phyloP scores from a whole-genome alignment of 37 sponge, comb jelly and placozoan genomes.

The Cliona cf. orientalis region DNA sequence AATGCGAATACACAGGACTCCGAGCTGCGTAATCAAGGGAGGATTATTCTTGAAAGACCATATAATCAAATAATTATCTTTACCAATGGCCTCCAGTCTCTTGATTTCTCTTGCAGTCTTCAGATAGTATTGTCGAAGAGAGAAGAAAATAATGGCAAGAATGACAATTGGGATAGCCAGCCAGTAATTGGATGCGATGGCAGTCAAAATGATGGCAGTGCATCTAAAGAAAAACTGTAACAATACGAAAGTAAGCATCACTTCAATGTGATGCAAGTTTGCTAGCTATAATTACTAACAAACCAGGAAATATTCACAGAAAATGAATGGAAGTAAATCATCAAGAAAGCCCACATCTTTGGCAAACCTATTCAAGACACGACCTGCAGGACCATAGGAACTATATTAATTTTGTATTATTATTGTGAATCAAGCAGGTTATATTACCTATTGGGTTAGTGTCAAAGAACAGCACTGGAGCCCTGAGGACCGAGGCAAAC shows the following conservation, averaged over 20 bases:
- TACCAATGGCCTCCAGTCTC: conserved; percentile 80
- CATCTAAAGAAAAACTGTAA: conserved; percentile 55
- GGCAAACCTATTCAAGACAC: conserved; percentile 78
- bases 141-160: conserved; percentile 30
- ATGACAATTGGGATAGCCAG: conserved; percentile 43
- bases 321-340: conserved; percentile 62
- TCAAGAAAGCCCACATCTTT: conserved; percentile 82
- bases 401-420: not conserved
- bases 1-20: conserved; percentile 83
- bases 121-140: conserved; percentile 57
- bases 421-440: not conserved
- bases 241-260: not conserved
- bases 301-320: conserved; percentile 55
- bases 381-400: conserved; percentile 45
- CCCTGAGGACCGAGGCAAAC: conserved; percentile 60
- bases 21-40: conserved; percentile 56
- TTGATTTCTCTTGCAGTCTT: conserved; percentile 72
- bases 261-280: too few relatives aligned
- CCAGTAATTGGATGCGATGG: conserved; percentile 57
- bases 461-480: conserved; percentile 85
- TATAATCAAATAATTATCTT: not conserved
- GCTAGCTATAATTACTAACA: too few relatives aligned
- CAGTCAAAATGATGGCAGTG: conserved; percentile 54
- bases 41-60: not conserved
- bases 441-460: conserved; percentile 75